Conservation (phyloP, 1,140 invertebrate genomes). For the Melitaea cinxia region DNA sequence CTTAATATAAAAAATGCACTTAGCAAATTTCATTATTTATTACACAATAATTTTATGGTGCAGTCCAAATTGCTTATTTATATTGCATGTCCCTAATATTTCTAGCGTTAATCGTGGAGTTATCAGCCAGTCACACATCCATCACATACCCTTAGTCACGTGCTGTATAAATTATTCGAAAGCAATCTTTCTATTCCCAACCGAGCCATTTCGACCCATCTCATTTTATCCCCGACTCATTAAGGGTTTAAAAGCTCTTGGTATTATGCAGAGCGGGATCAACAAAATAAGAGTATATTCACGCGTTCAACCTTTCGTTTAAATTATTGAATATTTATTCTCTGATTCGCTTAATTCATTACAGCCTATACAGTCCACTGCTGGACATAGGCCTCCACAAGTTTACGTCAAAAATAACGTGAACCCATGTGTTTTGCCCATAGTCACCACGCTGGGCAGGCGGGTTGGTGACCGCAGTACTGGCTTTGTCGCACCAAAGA, state of each 20-base stretch:
- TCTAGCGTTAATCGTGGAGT: background rate
- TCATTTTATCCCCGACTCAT: slow-evolving; percentile 35
- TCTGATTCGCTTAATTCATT: background rate
- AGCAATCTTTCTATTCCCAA: slow-evolving; percentile 25
- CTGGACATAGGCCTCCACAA: no score
- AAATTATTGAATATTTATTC: background rate
- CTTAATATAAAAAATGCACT: background rate
- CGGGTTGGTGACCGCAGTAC: no score
- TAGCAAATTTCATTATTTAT: background rate
- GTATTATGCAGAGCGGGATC: slow-evolving; percentile 21
- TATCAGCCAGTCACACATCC: background rate
- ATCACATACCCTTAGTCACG: slow-evolving; percentile 24
- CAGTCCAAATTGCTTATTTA: background rate
- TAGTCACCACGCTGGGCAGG: no score
- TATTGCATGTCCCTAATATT: background rate
- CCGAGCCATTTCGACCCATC: slow-evolving; percentile 32
- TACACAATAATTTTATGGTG: background rate
- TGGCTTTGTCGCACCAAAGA: no score
- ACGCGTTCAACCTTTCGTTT: background rate
- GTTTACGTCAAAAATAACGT: no score
- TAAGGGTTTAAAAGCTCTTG: slow-evolving; percentile 31
- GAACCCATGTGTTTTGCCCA: no score
- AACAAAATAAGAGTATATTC: slow-evolving; percentile 9
- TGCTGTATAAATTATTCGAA: slow-evolving; percentile 36
- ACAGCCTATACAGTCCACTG: no score